phyloP scores from a whole-genome alignment of 2,797 vertebrate genomes.

The Momotus momota region DNA sequence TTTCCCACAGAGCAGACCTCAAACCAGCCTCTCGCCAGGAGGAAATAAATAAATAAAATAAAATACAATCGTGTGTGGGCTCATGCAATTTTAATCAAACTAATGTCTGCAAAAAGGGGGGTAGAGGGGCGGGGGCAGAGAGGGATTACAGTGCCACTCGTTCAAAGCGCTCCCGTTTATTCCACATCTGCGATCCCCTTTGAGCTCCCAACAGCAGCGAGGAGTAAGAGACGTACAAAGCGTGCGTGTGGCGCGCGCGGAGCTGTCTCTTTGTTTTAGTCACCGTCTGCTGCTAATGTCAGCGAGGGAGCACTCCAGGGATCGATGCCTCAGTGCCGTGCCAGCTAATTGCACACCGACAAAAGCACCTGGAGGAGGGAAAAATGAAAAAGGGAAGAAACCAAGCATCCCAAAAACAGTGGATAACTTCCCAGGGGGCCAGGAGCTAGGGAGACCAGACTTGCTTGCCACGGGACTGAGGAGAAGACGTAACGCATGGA shows the following conservation, averaged over 20 bases:
- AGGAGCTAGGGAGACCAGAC: neutral
- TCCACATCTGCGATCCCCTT: neutral
- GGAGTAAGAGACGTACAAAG: neutral
- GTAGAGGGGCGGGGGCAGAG: neutral
- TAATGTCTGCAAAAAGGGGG: conserved; percentile 56
- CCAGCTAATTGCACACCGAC: neutral
- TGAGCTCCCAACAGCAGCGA: neutral
- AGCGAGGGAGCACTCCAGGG: neutral
- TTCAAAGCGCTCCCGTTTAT: conserved; percentile 22
- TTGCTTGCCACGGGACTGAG: rapidly evolving
- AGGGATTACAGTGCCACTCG: conserved; percentile 41
- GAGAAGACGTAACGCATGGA: rapidly evolving
- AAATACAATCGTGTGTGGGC: neutral
- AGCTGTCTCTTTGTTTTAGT: conserved; percentile 33
- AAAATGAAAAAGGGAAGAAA: neutral
- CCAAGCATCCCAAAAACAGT: neutral
- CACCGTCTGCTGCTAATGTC: conserved; percentile 38
- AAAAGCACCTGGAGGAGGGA: neutral
- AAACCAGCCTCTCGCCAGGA: neutral
- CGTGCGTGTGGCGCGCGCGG: neutral
- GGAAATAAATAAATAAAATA: conserved; percentile 46
- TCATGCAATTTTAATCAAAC: conserved; percentile 73
- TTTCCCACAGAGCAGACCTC: neutral
- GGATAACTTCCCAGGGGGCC: rapidly evolving
- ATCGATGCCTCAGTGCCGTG: neutral